Base-by-base conservation (phyloP, 2,113 vertebrate species). In the Brachyistius frenatus region DNA sequence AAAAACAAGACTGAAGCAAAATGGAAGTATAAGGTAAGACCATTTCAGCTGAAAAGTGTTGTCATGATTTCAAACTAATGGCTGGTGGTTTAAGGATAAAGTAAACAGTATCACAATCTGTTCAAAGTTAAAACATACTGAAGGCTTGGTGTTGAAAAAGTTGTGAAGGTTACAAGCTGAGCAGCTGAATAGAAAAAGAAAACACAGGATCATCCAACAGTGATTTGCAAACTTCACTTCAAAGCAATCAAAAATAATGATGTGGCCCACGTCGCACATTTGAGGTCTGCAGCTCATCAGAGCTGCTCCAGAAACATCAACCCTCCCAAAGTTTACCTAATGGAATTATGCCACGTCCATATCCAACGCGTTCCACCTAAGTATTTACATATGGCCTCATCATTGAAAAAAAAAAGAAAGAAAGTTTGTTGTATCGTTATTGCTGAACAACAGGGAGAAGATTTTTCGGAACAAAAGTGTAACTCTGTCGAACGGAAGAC, bases 1-100 rank as follows among this genome's bases (percentile, higher is more conserved):
- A 99, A 99, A 94, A 97, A 95, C 93, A 98, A 99, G 95, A 97
- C 97, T 0, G 97, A 99, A 94, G 96, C 97, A 41, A 99, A 99
- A 78, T 99, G 98, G 98, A 99, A 99, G 87, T 99, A 99, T n/a
- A 99, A 99, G 98, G 98, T 99, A 93, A 89, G 83, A 39, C 13
- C 3, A 15, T 57, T 47, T 63, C n/a, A 71, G 66, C 39, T 23
- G 30, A 53, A 9, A 11, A 3, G 14, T 69, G 37, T 41, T 58
- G 39, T 33, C 9, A 41, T 36, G 46, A 6, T 71, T 67, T 65
- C n/a, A 67, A 79, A 60, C 31, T 15, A 64, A 71, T 73, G 53
- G 54, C 35, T 30, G 71, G 11, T 39, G 32, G 13, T 73, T 37
- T n/a, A 15, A 35, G 68, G 57, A 66, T 37, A 79, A 75, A 53